Conservation (phyloP, 2,113 vertebrate genomes). For the Odobenus rosmarus region DNA sequence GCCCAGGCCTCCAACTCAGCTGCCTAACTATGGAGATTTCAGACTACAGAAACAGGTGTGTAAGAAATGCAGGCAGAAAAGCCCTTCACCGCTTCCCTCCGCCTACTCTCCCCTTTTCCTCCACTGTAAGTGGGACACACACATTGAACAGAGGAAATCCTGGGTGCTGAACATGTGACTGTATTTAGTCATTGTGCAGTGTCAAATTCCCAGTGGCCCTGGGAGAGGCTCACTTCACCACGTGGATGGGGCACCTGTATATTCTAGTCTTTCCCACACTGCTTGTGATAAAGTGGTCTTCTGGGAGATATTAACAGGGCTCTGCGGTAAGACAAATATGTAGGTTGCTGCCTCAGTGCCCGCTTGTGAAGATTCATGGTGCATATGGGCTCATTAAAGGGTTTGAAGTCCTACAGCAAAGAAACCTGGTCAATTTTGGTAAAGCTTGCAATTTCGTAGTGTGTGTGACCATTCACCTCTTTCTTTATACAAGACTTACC, state of each 20-base stretch:
- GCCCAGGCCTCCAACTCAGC: conserved; percentile 79
- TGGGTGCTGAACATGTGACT: neutral
- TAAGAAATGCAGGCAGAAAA: conserved; percentile 52
- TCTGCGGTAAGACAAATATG: conserved; percentile 31
- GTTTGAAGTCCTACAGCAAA: conserved; percentile 47
- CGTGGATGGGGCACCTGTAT: neutral
- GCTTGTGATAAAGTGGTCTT: neutral
- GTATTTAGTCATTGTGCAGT: neutral
- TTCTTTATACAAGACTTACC: conserved; percentile 54
- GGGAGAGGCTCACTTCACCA: neutral
- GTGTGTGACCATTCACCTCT: conserved; percentile 34
- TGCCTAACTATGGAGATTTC: conserved; percentile 86
- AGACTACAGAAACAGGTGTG: conserved; percentile 86
- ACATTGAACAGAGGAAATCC: neutral
- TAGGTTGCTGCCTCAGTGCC: neutral
- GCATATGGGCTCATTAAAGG: neutral
- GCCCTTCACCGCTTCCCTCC: neutral
- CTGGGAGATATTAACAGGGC: conserved; percentile 36
- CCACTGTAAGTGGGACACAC: neutral
- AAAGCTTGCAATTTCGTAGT: conserved; percentile 14
- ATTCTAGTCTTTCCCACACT: neutral
- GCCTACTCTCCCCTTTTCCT: neutral
- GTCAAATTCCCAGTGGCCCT: neutral
- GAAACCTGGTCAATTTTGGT: conserved; percentile 49
- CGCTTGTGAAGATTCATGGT: neutral